phyloP scores from a whole-genome alignment of 1,140 invertebrate species.

The Adoxophyes honmai region DNA sequence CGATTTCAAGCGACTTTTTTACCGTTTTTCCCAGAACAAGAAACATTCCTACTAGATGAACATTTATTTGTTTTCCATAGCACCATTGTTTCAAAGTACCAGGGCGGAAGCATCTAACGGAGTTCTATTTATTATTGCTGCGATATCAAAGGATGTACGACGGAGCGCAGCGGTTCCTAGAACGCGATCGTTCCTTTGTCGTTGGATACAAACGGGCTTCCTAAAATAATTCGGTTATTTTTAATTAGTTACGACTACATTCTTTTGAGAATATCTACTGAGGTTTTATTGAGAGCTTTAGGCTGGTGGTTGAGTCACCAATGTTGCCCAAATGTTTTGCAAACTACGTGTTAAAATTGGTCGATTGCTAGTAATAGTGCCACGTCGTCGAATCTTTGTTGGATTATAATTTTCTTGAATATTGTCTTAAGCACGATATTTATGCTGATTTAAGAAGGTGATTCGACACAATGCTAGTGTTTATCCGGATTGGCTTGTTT shows the following conservation, averaged over 20 bases:
- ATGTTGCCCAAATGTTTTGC: too few species aligned
- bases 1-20: neutral
- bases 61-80: conserved; percentile 14
- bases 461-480: too few species aligned
- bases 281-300: neutral
- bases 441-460: too few species aligned
- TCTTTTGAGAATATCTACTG: neutral
- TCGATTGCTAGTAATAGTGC: too few species aligned
- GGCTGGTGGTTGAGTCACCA: too few species aligned
- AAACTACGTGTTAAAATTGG: too few species aligned
- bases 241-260: conserved; percentile 4
- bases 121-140: conserved; percentile 42
- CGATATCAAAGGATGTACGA: conserved; percentile 36
- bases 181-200: conserved; percentile 11
- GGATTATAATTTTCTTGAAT: too few species aligned
- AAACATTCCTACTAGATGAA: conserved; percentile 13
- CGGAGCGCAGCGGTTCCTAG: conserved; percentile 5
- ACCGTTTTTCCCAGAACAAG: neutral
- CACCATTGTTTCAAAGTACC: conserved; percentile 26
- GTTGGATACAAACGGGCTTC: conserved; percentile 1
- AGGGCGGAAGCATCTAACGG: conserved; percentile 36
- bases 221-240: conserved; percentile 11
- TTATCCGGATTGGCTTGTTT: too few species aligned
- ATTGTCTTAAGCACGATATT: too few species aligned
- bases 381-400: too few species aligned